Base-by-base conservation (phyloP, 2,888 invertebrate species). In the Synergus gifuensis region DNA sequence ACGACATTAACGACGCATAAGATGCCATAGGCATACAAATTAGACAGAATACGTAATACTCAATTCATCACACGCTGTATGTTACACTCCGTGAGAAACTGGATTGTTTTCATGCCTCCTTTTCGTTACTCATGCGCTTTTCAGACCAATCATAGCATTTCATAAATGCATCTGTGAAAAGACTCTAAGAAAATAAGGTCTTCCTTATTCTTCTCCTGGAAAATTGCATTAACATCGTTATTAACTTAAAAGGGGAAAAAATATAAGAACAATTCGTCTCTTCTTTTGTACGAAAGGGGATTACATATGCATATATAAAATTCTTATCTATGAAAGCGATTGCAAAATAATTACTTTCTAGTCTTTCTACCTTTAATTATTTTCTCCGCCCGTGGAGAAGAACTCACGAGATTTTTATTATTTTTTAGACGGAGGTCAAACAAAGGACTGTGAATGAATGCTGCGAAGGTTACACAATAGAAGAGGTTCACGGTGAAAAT, bases 401-500 rank as follows among this genome's bases (percentile, higher is more conserved):
- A 73, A 49, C 54, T 22, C 16, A n/a, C 36, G 36, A 16, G 5
- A 5, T n/a, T 36, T 36, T 40, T 11, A 1, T n/a, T 36, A 11
- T 54, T 69, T 80, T 93, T 40, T 92, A 97, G 97, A 95, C 95
- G 79, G 94, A 95, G 87, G 94, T 95, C 87, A 94, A 95, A 84
- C 95, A 94, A 9, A 94, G 95, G 76, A 94, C 94, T 46, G 94
- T 96, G 40, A 94, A 95, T 42, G 94, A 95, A 63, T 97, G 97
- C 92, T 97, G 97, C 88, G 94, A 95, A 79, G 97, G 97, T 49
- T 97, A 95, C 91, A 93, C 93, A 81, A 94, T 94, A 91, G 94
- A 94, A 78, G 86, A 91, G 54, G 87, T 86, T 67, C 86, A 86
- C 81, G 85, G 88, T 60, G 82, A 83, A 58, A 82, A 77, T 14